Conservation (phyloP, 2,888 invertebrate genomes). For the Sinelater perroti region DNA sequence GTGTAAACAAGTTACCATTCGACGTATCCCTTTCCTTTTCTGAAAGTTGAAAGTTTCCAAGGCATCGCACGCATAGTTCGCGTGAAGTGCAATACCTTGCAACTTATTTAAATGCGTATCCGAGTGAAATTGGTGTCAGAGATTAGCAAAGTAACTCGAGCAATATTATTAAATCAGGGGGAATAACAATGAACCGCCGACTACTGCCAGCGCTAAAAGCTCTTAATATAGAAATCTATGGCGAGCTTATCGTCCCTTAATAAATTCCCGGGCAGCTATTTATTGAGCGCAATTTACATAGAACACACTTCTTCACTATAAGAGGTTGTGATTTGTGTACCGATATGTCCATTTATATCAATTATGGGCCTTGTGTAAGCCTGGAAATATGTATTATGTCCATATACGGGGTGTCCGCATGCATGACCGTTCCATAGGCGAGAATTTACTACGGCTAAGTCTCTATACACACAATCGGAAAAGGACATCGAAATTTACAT, state of each 20-base stretch:
- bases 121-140: constrained; percentile 31
- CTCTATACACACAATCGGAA: constrained; percentile 27
- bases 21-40: no score
- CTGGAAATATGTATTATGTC: constrained; percentile 40
- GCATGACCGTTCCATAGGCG: constrained; percentile 31
- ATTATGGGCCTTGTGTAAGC: constrained; percentile 46
- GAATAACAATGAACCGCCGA: constrained; percentile 44
- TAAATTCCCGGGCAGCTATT: constrained; percentile 52
- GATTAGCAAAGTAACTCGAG: constrained; percentile 45
- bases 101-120: constrained; percentile 20
- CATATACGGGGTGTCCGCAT: constrained; percentile 39
- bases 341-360: constrained; percentile 48
- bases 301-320: constrained; percentile 58
- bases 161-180: constrained; percentile 47
- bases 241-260: constrained; percentile 46
- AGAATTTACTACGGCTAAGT: constrained; percentile 33
- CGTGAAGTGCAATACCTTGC: constrained; percentile 1
- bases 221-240: constrained; percentile 52
- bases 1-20: no score
- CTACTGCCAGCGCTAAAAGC: constrained; percentile 34
- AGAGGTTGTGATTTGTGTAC: constrained; percentile 47
- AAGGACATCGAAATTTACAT: constrained; percentile 31
- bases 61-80: no score
- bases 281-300: constrained; percentile 57
- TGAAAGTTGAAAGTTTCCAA: no score